Conservation (phyloP, 2,113 vertebrate genomes). For the Sminthopsis crassicaudata region DNA sequence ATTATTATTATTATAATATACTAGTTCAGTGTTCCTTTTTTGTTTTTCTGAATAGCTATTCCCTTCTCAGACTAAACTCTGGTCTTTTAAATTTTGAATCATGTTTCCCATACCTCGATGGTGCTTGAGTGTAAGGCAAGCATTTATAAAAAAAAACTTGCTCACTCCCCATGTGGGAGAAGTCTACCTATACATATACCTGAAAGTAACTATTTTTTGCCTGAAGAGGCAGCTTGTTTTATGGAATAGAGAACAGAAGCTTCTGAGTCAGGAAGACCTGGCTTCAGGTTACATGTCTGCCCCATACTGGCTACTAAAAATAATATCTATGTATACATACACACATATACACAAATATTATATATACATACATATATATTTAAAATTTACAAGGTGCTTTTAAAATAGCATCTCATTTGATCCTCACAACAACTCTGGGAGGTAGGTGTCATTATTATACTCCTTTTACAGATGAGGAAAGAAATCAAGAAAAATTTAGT, state of each 20-base stretch:
- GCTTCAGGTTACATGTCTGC: not conserved
- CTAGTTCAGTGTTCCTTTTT: not conserved
- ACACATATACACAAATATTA: too few species aligned
- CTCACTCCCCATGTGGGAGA: not conserved
- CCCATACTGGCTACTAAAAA: not conserved
- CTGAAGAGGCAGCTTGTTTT: not conserved
- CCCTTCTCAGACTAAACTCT: not conserved
- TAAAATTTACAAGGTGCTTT: not conserved
- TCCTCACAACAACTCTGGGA: not conserved
- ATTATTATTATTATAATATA: not conserved
- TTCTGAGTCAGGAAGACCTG: not conserved
- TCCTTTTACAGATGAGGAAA: not conserved
- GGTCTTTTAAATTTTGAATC: not conserved
- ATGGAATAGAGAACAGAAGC: not conserved
- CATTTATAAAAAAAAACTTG: not conserved
- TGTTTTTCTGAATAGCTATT: not conserved
- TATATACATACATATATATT: too few species aligned
- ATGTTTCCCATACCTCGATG: not conserved
- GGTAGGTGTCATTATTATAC: not conserved
- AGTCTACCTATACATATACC: not conserved
- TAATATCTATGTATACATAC: not conserved
- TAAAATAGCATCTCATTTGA: not conserved
- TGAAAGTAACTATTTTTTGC: not conserved
- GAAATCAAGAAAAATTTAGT: not conserved
- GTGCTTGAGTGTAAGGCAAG: not conserved